Evolutionary conservation across 2,113 vertebrate genomes (phyloP).

Genomic region (Cinclus mexicanus): DNA sequence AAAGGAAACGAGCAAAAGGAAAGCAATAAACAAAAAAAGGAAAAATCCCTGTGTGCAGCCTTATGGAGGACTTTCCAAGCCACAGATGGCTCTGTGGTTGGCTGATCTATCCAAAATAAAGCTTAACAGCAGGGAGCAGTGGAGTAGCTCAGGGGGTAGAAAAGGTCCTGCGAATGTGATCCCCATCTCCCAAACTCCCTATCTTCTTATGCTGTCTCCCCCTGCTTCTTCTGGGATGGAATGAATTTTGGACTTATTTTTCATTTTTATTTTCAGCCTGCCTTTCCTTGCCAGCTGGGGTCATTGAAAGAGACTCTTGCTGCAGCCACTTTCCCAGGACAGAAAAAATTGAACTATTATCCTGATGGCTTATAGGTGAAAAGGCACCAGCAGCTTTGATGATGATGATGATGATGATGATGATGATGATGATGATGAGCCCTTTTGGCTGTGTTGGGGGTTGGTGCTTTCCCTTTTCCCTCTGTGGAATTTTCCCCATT

Average conservation of each 20-base stretch:
- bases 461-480: too few species aligned
- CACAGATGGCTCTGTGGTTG: slow-evolving; percentile 45
- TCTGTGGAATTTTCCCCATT: too few species aligned
- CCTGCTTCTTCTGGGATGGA: background rate
- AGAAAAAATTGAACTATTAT: background rate
- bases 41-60: background rate
- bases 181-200: background rate
- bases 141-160: slow-evolving; percentile 29
- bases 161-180: slow-evolving; percentile 41
- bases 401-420: background rate
- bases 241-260: background rate
- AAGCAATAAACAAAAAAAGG: background rate
- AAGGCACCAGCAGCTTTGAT: background rate
- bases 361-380: background rate
- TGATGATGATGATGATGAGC: background rate
- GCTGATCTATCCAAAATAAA: slow-evolving; percentile 50
- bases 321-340: background rate
- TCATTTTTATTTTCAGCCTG: background rate
- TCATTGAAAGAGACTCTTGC: background rate
- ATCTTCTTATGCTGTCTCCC: background rate
- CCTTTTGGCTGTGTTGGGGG: background rate
- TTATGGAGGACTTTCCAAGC: slow-evolving; percentile 19
- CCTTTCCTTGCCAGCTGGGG: background rate
- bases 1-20: background rate
- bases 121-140: slow-evolving; percentile 44